A percentile compares a stretch with the other conserved stretches of the same genome.
Conservation (phyloP, 2,113 vertebrate species). For the Heterotis niloticus region DNA sequence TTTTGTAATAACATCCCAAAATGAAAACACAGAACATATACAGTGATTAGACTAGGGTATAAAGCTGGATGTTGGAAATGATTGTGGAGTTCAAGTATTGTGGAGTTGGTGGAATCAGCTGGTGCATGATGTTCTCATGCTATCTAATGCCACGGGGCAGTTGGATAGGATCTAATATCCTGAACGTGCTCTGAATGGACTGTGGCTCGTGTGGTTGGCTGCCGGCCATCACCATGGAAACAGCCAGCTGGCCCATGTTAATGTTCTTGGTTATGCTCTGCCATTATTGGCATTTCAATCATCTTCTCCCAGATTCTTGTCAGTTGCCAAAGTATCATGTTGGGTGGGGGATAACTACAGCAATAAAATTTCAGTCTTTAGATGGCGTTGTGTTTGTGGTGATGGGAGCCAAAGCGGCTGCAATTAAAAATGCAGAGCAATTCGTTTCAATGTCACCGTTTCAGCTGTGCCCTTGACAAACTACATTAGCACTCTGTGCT, state of each 20-base stretch:
- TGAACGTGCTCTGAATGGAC: background rate
- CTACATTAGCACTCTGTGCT: too few relatives aligned
- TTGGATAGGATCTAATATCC: slow-evolving; percentile 14
- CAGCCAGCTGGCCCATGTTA: slow-evolving; percentile 35
- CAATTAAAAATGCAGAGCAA: too few relatives aligned
- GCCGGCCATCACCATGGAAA: slow-evolving; percentile 27
- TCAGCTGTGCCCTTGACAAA: too few relatives aligned
- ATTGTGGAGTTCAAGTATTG: slow-evolving; percentile 39
- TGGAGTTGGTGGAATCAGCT: slow-evolving; percentile 56
- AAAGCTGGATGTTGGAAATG: slow-evolving; percentile 38
- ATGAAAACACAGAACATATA: background rate
- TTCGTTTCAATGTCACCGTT: too few relatives aligned
- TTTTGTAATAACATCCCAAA: background rate
- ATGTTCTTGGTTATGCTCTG: slow-evolving; percentile 50
- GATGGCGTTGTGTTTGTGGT: background rate
- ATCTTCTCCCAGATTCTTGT: background rate
- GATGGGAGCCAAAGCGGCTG: background rate
- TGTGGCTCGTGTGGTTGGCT: slow-evolving; percentile 24
- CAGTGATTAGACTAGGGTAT: background rate
- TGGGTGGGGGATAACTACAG: too few relatives aligned
- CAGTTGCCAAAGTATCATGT: background rate
- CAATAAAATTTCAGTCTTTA: background rate
- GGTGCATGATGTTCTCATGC: slow-evolving; percentile 13
- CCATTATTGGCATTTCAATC: slow-evolving; percentile 42
- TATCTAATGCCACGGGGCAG: slow-evolving; percentile 39